phyloP scores from a whole-genome alignment of 2,797 vertebrate genomes.

The Capromys pilorides region DNA sequence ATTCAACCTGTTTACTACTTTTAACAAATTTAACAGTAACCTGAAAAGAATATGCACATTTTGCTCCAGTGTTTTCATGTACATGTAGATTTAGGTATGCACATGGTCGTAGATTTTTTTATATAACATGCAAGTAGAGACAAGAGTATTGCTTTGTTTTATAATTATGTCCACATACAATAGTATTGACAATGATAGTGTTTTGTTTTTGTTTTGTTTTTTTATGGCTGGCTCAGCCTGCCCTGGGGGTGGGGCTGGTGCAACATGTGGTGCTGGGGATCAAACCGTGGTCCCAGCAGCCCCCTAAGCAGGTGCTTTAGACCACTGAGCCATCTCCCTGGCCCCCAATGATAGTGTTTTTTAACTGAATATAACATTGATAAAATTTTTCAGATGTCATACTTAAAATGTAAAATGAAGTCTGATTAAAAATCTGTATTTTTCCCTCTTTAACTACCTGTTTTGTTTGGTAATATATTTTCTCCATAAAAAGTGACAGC shows the following conservation, averaged over 20 bases:
- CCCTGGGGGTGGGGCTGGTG: too few relatives aligned
- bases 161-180: neutral
- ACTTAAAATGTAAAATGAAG: neutral
- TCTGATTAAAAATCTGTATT: neutral
- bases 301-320: too few relatives aligned
- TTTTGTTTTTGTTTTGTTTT: too few relatives aligned
- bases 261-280: too few relatives aligned
- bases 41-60: neutral
- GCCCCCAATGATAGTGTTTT: too few relatives aligned
- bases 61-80: neutral
- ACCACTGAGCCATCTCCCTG: too few relatives aligned
- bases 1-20: neutral
- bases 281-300: too few relatives aligned
- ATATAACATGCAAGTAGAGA: neutral
- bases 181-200: neutral
- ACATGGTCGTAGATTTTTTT: neutral
- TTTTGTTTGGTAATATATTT: slow-evolving; percentile 14
- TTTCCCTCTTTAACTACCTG: neutral
- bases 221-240: too few relatives aligned
- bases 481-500: neutral
- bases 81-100: neutral
- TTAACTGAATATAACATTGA: neutral
- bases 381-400: slow-evolving; percentile 31
- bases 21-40: neutral
- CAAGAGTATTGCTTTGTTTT: neutral